Evolutionary conservation across 2,888 invertebrate genomes (phyloP), one percentile per base, ranked within the genome.

Genomic region (Priocnemis perturbator): DNA sequence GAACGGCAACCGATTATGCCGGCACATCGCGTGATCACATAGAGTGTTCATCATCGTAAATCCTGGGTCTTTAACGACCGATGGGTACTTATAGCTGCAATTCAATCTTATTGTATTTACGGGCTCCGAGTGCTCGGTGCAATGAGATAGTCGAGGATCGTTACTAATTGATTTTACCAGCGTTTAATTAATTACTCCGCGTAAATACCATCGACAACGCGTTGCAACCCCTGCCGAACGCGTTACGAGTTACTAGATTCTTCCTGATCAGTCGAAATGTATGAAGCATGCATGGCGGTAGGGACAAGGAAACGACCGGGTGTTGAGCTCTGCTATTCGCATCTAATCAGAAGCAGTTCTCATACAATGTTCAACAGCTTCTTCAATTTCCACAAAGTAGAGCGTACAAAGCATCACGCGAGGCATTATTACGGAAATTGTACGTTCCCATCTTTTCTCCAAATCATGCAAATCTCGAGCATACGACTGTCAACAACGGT

Each of bases 91-190:
- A 67, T 23, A 30, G 67, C 56, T 64, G 60, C 61, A 60, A 76
- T 69, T 69, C 52, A 63, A 68, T 71, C 71, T 64, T 61, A 52
- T 71, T 68, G 57, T 69, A 59, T 67, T 69, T 56, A 69, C 53
- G 15, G 50, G n/a, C 23, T 19, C 58, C 37, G 37, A 55, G 30
- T 19, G 45, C 15, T 23, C 60, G 44, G 14, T 21, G 21, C 20
- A 48, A 47, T 17, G 48, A 47, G n/a, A 64, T 48, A 55, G 19
- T 53, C 37, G 61, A 60, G 48, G 56, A 45, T 26, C 19, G 3
- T 26, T 50, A 61, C 70, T 68, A 72, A 77, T 69, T 69, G 64
- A 69, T 74, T 72, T 50, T 30, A 47, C 53, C 60, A 11, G 48
- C 11, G 20, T n/a, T 11, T 9, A 58, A 55, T 67, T 74, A 67